Evolutionary conservation across 1,140 invertebrate genomes (phyloP).

Genomic region (Lanistes nyassanus): DNA sequence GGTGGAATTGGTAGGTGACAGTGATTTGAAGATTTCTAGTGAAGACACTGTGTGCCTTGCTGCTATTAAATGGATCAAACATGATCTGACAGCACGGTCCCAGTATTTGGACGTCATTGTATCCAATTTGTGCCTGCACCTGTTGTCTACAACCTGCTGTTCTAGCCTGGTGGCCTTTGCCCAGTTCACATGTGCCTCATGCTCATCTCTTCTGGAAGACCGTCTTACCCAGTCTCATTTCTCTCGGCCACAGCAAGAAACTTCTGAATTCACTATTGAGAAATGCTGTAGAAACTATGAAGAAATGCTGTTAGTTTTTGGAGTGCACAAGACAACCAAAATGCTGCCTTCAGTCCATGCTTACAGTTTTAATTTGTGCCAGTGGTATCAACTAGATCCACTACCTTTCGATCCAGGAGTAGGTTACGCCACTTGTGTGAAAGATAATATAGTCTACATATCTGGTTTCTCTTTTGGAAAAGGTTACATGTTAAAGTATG

Average conservation of each 20-base stretch:
- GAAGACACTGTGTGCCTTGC: constrained; percentile 45
- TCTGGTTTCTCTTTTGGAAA: constrained; percentile 40
- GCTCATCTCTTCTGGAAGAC: constrained; percentile 24
- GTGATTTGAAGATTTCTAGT: constrained; percentile 38
- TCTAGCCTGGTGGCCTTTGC: constrained; percentile 30
- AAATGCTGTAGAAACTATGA: constrained; percentile 32
- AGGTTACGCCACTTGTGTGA: constrained; percentile 45
- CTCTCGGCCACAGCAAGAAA: constrained; percentile 19
- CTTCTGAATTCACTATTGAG: constrained; percentile 18
- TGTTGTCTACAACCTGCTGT: constrained; percentile 30
- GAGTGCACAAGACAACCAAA: constrained; percentile 31
- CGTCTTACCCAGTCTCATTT: constrained; percentile 22
- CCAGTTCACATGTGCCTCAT: constrained; percentile 24
- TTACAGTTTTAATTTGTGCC: constrained; percentile 35
- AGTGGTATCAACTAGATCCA: constrained; percentile 37
- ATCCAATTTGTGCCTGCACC: constrained; percentile 34
- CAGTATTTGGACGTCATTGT: constrained; percentile 36
- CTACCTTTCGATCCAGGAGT: constrained; percentile 45
- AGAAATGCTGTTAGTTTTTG: constrained; percentile 38
- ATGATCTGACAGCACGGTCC: constrained; percentile 34
- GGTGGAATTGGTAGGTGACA: constrained; percentile 35
- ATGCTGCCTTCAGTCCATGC: constrained; percentile 37
- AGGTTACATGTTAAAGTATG: constrained; percentile 37
- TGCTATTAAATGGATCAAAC: constrained; percentile 40
- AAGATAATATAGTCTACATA: constrained; percentile 42